Evolutionary conservation across 1,140 invertebrate genomes (phyloP).

Genomic region (Scaptomyza graminum): DNA sequence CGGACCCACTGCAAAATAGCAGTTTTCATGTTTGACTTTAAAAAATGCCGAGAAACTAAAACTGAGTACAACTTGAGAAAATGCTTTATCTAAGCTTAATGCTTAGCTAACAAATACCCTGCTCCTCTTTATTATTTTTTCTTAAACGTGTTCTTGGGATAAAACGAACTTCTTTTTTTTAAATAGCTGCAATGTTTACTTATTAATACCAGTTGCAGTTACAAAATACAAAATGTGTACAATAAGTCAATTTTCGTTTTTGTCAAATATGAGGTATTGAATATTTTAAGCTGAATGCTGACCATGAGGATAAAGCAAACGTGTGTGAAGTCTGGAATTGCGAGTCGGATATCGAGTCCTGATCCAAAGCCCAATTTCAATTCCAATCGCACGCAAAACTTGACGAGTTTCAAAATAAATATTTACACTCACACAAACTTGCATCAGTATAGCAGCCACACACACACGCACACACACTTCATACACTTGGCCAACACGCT

Average conservation of each 20-base stretch:
- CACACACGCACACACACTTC: constrained; percentile 12
- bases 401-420: constrained; percentile 70
- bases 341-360: constrained; percentile 12
- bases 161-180: too few species aligned
- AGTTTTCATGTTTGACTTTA: constrained; percentile 8
- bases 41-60: constrained; percentile 5
- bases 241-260: constrained; percentile 6
- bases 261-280: background rate
- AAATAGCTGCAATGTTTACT: too few species aligned
- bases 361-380: constrained; percentile 40
- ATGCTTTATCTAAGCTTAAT: background rate
- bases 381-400: constrained; percentile 54
- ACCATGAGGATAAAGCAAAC: constrained; percentile 24
- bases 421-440: constrained; percentile 51
- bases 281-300: constrained; percentile 32
- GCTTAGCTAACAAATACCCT: background rate
- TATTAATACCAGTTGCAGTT: too few species aligned
- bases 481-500: constrained; percentile 27
- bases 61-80: background rate
- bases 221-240: background rate
- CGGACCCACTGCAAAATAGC: background rate
- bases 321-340: constrained; percentile 24
- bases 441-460: background rate
- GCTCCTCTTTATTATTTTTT: too few species aligned
- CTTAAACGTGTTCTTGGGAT: too few species aligned